Evolutionary conservation across 1,140 invertebrate species (phyloP), one percentile per base, ranked within the genome.

Genomic region (Lanistes nyassanus): DNA sequence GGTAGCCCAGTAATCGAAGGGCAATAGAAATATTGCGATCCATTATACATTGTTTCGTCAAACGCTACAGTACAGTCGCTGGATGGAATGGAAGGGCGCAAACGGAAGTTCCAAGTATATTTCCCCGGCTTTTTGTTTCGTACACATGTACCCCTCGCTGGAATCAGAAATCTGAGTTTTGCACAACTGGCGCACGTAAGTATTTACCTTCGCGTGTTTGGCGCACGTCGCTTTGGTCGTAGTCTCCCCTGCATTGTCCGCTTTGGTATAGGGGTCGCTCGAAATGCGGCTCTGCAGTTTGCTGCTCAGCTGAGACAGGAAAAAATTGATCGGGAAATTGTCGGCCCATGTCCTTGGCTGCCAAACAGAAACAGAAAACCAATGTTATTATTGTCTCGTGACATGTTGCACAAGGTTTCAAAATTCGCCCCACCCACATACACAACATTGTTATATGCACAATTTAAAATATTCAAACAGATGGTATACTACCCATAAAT

Each of bases 281-380:
- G 55, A 55, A 9, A 55, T 29, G 34, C 29, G 39, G 21, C 42
- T 56, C 70, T 62, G 29, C 23, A 72, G 70, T 42, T 42, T 37
- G 56, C 70, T 62, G 36, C 70, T 62, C 36, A 72, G 56, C 37
- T 72, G 70, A 37, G 36, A 39, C 55, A 72, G 70, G 21, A 72
- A 23, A 26, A 72, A 70, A 75, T 76, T 74, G 29, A 47, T 76
- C 1, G 80, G 75, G 26, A 81, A 73, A 1, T 58, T 21, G 16
- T 72, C 56, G 6, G 73, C 75, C 80, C 80, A 81, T 34, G 51
- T 21, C 21, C 74, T n/a, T 11, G 53, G 34, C 58, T 79, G 56
- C 31, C 66, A 78, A 36, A 23, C 9, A 0, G 31, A 1, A 60
- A 47, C 42, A 47, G 19, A 47, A 47, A 47, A 5, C 5, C 5